These are phyloP conservation scores for Aegithalos caudatus DNA, from an alignment of 2,113 vertebrate species.

Conservation along the genomic window DNA sequence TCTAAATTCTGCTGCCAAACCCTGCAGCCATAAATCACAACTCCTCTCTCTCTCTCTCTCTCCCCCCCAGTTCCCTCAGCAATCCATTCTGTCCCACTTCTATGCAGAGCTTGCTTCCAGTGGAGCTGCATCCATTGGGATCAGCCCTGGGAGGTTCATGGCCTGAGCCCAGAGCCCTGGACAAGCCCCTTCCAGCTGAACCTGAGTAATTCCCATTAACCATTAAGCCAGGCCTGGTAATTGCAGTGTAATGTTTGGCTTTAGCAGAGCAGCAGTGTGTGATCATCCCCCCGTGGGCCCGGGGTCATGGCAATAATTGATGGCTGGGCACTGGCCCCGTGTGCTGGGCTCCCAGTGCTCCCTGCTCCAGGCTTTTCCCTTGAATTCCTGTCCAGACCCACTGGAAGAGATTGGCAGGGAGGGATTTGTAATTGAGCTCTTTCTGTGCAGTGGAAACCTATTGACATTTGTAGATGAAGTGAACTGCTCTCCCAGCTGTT, in stretches of 20 bases:
- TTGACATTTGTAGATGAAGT: not conserved
- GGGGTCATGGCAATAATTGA: slow-evolving; percentile 40
- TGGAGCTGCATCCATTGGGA: not conserved
- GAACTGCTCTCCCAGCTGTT: not conserved
- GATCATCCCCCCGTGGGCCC: slow-evolving; percentile 11
- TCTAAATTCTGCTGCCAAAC: not conserved
- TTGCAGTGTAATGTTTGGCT: slow-evolving; percentile 51
- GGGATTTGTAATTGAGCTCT: not conserved
- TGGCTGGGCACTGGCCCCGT: not conserved
- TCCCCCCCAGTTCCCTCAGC: not conserved
- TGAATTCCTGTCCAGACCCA: not conserved
- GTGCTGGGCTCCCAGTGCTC: not conserved
- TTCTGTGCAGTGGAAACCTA: not conserved
- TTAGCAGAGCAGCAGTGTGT: slow-evolving; percentile 40
- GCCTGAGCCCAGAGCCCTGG: not conserved
- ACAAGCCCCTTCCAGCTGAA: not conserved
- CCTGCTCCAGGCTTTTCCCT: not conserved
- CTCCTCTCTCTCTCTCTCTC: not conserved
- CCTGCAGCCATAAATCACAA: not conserved
- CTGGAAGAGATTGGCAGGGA: not conserved
- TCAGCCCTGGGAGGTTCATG: not conserved
- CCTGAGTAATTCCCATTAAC: slow-evolving; percentile 44
- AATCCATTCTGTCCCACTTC: not conserved
- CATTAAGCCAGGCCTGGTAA: slow-evolving; percentile 54
- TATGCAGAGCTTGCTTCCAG: not conserved